Evolutionary conservation across 1,140 invertebrate species (phyloP), one percentile per base, ranked within the genome.

Genomic region (Drosophila micromelanica): DNA sequence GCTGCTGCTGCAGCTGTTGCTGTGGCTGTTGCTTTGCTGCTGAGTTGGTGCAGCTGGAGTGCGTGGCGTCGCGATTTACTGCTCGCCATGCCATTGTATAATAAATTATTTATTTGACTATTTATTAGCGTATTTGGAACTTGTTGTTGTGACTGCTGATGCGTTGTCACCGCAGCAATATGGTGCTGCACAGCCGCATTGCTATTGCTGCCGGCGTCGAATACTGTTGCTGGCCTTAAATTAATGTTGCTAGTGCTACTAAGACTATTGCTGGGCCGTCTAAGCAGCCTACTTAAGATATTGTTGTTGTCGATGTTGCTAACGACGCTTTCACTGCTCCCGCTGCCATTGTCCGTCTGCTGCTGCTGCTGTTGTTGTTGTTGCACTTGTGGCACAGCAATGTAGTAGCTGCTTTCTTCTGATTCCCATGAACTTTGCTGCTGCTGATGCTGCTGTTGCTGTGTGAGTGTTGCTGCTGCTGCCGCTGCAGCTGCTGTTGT

Each of bases 71-170:
- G 55, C 23, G 55, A 32, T 68, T 73, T 73, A 64, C 63, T 73
- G 64, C 55, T 74, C 40, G 61, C 38, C 59, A 59, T 69, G 70
- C 72, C 80, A 77, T 71, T 89, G 76, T 73, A 56, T 78, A 90
- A 90, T 89, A 91, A 85, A 69, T 85, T 85, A 91, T 80, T 70
- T 91, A 82, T 86, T 91, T 91, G 90, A 91, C 90, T 91, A 91
- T 91, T 91, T 70, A 84, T 84, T 84, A 90, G 74, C 65, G 71
- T 80, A 91, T 91, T 91, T 91, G 90, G 90, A 91, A 91, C 90
- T 86, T 91, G 78, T 77, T 91, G 80, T 69, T 73, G 80, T 79
- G 69, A 74, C 73, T 75, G 76, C 56, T 71, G 76, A 51, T 71
- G 73, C 46, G 71, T 23, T 65, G 62, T 37, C 65, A 51, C 32